These are phyloP conservation scores for Perdita meconis DNA, from an alignment of 2,888 invertebrate genomes.

Conservation along the genomic window DNA sequence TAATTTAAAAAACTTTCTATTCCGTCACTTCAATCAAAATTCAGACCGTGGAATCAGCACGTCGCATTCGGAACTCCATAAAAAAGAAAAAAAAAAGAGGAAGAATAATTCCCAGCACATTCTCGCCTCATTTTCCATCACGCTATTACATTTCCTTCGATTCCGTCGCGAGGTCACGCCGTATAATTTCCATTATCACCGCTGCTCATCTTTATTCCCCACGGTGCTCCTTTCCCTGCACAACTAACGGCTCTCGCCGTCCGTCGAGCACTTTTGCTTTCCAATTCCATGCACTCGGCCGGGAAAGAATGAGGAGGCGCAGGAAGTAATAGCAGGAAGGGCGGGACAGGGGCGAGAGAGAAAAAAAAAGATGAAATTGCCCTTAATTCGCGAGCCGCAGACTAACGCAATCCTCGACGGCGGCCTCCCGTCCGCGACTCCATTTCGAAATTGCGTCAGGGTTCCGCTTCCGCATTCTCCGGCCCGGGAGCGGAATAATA, in stretches of 20 bases:
- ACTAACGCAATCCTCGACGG: constrained; percentile 67
- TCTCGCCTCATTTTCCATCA: not conserved
- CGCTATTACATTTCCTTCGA: not conserved
- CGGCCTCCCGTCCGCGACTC: constrained; percentile 50
- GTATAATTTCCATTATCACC: constrained; percentile 35
- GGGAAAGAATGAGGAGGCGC: not conserved
- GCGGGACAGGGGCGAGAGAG: not conserved
- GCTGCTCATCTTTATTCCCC: constrained; percentile 45
- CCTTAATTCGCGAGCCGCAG: constrained; percentile 58
- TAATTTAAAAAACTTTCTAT: too few species aligned
- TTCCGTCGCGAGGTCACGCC: not conserved
- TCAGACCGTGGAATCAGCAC: too few species aligned
- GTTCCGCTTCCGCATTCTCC: constrained; percentile 48
- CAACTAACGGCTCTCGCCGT: constrained; percentile 14
- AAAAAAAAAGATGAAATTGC: constrained; percentile 49
- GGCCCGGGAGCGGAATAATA: constrained; percentile 45
- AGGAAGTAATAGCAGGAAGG: not conserved
- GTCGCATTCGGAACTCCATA: too few species aligned
- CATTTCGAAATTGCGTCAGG: constrained; percentile 70
- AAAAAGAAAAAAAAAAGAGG: too few species aligned
- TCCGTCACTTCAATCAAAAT: too few species aligned
- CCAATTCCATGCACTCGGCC: constrained; percentile 45
- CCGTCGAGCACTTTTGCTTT: constrained; percentile 17
- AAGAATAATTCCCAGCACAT: not conserved
- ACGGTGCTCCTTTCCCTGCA: constrained; percentile 14